A percentile compares a stretch with the other conserved stretches of the same genome.
Evolutionary conservation across 2,797 vertebrate genomes (phyloP).

Genomic region (Arctocebus calabarensis): DNA sequence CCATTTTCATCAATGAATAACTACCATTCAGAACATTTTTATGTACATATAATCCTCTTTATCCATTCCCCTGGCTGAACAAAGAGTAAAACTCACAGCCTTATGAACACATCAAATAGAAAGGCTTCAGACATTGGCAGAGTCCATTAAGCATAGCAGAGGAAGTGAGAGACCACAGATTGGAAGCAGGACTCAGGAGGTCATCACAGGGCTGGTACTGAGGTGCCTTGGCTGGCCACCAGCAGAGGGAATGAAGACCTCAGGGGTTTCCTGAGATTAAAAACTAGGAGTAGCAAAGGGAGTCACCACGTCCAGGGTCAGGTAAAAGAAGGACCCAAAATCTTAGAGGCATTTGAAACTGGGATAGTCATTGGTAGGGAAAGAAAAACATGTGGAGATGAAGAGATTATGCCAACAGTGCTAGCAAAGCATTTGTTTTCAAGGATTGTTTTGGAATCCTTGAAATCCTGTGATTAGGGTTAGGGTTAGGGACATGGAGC

Average conservation of each 20-base stretch:
- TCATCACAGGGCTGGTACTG: too few species aligned
- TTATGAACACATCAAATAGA: too few species aligned
- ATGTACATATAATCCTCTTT: background rate
- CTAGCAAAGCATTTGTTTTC: background rate
- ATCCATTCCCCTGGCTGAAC: background rate
- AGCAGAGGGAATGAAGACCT: background rate
- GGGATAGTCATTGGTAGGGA: background rate
- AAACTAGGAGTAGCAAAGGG: background rate
- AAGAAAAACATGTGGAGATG: background rate
- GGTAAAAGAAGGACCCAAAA: background rate
- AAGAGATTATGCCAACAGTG: background rate
- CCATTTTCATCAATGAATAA: background rate
- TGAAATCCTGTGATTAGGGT: too few species aligned
- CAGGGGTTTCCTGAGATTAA: background rate
- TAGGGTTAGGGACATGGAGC: too few species aligned
- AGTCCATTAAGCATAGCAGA: background rate
- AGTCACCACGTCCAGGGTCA: background rate
- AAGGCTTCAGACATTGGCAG: background rate
- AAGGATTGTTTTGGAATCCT: background rate
- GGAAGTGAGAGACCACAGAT: rapidly evolving
- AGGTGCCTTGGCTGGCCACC: background rate
- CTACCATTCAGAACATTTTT: background rate
- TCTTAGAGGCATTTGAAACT: background rate
- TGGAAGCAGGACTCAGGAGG: background rate
- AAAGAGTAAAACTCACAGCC: background rate